Base-by-base conservation (phyloP, 2,888 invertebrate species). In the Fragum sueziense region DNA sequence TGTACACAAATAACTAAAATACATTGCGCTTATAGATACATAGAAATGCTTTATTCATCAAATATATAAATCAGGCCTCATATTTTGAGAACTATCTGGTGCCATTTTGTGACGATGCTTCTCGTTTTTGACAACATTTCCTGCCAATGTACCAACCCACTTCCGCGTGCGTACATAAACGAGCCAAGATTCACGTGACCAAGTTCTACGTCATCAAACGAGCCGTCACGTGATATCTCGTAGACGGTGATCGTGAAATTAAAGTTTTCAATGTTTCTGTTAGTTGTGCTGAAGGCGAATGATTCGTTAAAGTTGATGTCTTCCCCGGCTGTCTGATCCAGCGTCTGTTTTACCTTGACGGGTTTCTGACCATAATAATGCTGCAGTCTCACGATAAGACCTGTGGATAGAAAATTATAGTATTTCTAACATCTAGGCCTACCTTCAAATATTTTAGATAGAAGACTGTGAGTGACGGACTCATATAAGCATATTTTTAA, bases 111-210 rank as follows among this genome's bases (percentile, higher is more conserved):
- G 14, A 88, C 80, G 1, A 87, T 70, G 7, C 72, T 85, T 59
- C 90, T 84, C 0, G 91, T 90, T 47, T 91, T 88, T 7, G 89
- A 74, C 54, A 91, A 57, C 92, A 93, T 91, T 70, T 92, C 91
- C 80, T 92, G 91, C 93, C 92, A 92, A 76, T 93, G 92, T 14
- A 88, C 82, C 20, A 92, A 87, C 62, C 90, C 90, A 54, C 90
- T 90, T 0, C 92, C 92, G 0, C 91, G 88, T 1, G 92, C 90
- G 78, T 88, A 92, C 91, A 92, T 90, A 81, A 92, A 92, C 2
- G 92, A 88, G 3, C 93, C 93, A 29, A 92, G 77, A 27, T 87
- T 86, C 33, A 91, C 87, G 52, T 87, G 84, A 14, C 92, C 92
- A 52, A 91, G 88, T 73, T 90, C 88, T 52, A 86, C 74, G 70